Evolutionary conservation across 1,140 invertebrate species (phyloP), one percentile per base, ranked within the genome.

Genomic region (Panagrolaimus sp.): DNA sequence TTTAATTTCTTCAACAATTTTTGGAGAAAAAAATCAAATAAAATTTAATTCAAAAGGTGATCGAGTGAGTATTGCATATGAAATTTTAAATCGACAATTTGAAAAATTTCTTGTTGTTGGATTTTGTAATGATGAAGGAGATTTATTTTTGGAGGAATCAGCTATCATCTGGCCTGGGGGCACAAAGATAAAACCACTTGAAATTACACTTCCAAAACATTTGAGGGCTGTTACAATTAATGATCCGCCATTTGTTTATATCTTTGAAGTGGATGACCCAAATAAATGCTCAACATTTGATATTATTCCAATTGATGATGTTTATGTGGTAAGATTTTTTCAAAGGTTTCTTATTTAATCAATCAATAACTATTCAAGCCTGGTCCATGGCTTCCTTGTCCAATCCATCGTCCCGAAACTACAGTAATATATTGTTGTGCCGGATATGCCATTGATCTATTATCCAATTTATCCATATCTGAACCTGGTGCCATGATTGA

Each of bases 181-280:
- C 12, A 45, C 21, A 10, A 43, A 21, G 21, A n/a, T 45, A 4
- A 79, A 76, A 62, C 79, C 79, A 28, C 52, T 74, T 3, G 79
- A 81, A 69, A 78, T 81, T 15, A 76, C 78, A n/a, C 64, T 81
- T 12, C 79, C 79, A 10, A 75, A 78, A 63, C 75, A 82, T 71
- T 65, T 81, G 21, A 67, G 78, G 32, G 76, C 67, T 32, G 73
- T 80, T 24, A 71, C 73, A 21, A 77, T 79, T 26, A 28, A 69
- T 43, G 70, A 80, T 71, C 79, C 77, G 24, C 79, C 79, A 3
- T 81, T 81, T 73, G 78, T 82, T 46, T 81, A 82, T 64, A 48
- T 70, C n/a, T 69, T 78, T 43, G 47, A 70, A 14, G 70, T 73
- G 14, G 52, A 45, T 8, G 63, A 69, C 32, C 46, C 32, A 43